phyloP scores from a whole-genome alignment of 2,113 vertebrate genomes.

The Sarotherodon lohbergeri region DNA sequence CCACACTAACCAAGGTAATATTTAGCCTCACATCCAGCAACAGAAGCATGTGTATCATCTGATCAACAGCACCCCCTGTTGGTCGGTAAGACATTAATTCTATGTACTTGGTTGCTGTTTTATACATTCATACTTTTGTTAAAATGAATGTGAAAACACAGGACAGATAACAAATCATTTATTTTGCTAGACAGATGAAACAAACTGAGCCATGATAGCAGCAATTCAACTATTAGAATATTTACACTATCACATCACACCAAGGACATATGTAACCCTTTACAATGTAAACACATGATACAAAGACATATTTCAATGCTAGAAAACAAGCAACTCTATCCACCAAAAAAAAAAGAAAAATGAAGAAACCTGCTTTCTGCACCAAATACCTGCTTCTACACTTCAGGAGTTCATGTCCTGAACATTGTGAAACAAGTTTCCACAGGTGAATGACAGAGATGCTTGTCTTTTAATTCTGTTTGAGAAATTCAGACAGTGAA shows the following conservation, averaged over 20 bases:
- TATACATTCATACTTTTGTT: not conserved
- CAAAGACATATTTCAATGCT: conserved; percentile 56
- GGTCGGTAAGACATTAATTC: not conserved
- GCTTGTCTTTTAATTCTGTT: conserved; percentile 3
- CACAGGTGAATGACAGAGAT: conserved; percentile 28
- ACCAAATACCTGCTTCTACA: conserved; percentile 37
- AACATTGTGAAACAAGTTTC: conserved; percentile 25
- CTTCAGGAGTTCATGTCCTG: conserved; percentile 3
- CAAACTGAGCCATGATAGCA: conserved; percentile 74
- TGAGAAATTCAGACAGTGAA: conserved; percentile 24
- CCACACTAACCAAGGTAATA: not conserved
- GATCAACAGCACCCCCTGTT: conserved; percentile 31
- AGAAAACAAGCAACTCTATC: conserved; percentile 58
- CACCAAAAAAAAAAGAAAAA: conserved; percentile 25
- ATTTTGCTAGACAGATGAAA: conserved; percentile 72
- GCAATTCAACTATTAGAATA: conserved; percentile 74
- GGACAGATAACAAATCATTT: conserved; percentile 69
- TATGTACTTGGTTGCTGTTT: not conserved
- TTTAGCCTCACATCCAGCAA: not conserved
- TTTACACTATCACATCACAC: conserved; percentile 75
- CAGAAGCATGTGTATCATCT: not conserved
- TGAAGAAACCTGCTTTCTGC: conserved; percentile 36
- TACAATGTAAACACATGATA: conserved; percentile 78
- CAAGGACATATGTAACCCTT: conserved; percentile 66
- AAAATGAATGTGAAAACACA: not conserved